phyloP scores from a whole-genome alignment of 2,888 invertebrate genomes.

The Autographa gamma region DNA sequence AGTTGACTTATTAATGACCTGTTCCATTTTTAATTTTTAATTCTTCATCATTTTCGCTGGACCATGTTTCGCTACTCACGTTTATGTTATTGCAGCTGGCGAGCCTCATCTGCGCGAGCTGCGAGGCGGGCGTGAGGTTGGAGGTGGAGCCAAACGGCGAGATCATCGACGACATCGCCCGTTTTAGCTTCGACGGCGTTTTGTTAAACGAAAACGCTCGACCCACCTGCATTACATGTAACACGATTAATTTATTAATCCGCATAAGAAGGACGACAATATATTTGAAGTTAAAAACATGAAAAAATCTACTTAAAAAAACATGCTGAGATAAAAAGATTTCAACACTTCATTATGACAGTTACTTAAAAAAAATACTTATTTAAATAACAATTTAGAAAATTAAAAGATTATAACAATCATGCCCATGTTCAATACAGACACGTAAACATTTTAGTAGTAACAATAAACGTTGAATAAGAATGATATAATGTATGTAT shows the following conservation, averaged over 20 bases:
- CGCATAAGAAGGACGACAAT: background rate
- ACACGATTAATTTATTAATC: slow-evolving; percentile 17
- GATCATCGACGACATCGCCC: slow-evolving; percentile 98
- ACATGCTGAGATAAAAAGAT: background rate
- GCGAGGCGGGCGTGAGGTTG: slow-evolving; percentile 94
- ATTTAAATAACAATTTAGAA: background rate
- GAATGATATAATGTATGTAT: slow-evolving; percentile 51
- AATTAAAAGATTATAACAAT: slow-evolving; percentile 24
- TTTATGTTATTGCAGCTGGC: slow-evolving; percentile 96
- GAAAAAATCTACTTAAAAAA: background rate
- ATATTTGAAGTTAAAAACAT: background rate
- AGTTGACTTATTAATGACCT: no score
- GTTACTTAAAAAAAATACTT: background rate
- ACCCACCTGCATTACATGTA: slow-evolving; percentile 90
- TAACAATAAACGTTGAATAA: slow-evolving; percentile 45
- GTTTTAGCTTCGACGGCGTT: slow-evolving; percentile 97
- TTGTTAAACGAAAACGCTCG: slow-evolving; percentile 98
- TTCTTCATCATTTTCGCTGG: background rate
- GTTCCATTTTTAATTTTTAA: no score
- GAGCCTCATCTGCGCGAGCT: slow-evolving; percentile 95
- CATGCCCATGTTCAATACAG: slow-evolving; percentile 36
- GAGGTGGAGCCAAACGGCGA: slow-evolving; percentile 96
- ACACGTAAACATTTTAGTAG: slow-evolving; percentile 32
- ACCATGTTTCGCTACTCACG: slow-evolving; percentile 85
- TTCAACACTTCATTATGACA: background rate